These are phyloP conservation scores for Apolygus lucorum DNA, from an alignment of 1,140 invertebrate species.

Conservation along the genomic window DNA sequence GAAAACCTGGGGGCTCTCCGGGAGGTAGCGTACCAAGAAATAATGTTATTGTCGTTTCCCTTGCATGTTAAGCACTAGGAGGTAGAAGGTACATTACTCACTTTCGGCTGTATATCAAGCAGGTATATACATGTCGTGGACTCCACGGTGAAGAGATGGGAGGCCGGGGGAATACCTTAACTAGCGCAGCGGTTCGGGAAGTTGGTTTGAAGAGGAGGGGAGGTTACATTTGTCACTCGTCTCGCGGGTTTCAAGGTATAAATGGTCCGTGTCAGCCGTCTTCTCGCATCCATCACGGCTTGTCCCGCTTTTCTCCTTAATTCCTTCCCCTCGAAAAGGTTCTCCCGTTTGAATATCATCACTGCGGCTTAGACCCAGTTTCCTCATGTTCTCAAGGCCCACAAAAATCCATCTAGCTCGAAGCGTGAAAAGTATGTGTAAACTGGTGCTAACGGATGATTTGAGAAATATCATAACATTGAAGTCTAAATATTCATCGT, in stretches of 20 bases:
- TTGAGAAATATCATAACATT: too few relatives aligned
- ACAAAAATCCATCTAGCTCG: too few relatives aligned
- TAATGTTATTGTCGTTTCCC: conserved; percentile 13
- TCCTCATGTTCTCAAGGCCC: too few relatives aligned
- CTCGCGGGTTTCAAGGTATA: not conserved
- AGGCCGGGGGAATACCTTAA: not conserved
- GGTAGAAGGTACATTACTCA: conserved; percentile 8
- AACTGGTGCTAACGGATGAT: too few relatives aligned
- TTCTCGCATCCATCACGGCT: conserved; percentile 3
- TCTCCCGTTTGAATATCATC: not conserved
- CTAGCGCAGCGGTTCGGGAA: not conserved
- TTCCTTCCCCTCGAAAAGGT: not conserved
- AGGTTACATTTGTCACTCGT: not conserved
- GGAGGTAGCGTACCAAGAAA: not conserved
- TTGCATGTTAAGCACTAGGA: not conserved
- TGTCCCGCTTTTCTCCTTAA: not conserved
- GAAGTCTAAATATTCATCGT: too few relatives aligned
- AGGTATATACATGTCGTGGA: not conserved
- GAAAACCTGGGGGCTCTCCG: not conserved
- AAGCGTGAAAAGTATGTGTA: too few relatives aligned
- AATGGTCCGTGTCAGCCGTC: conserved; percentile 12
- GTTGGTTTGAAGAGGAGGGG: not conserved
- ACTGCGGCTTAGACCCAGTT: too few relatives aligned
- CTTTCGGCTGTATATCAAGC: not conserved
- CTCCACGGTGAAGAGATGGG: not conserved